Evolutionary conservation across 2,888 invertebrate genomes (phyloP).

Genomic region (Crocallis elinguaria): DNA sequence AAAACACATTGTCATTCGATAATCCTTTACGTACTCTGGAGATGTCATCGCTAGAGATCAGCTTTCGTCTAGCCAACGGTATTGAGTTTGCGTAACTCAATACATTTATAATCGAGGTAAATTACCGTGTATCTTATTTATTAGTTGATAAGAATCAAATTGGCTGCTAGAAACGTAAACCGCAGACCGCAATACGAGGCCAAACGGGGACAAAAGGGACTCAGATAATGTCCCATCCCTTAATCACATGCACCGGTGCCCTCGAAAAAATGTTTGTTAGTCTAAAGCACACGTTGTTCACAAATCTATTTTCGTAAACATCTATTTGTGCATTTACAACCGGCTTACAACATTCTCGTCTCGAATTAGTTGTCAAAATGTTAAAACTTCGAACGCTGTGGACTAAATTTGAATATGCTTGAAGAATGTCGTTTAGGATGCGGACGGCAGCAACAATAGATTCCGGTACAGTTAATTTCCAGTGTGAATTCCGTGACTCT

Average conservation of each 20-base stretch:
- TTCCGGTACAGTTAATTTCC: slow-evolving; percentile 67
- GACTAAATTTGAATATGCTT: slow-evolving; percentile 70
- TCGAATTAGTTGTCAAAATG: slow-evolving; percentile 69
- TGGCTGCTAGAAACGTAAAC: slow-evolving; percentile 55
- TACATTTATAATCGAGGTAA: slow-evolving; percentile 61
- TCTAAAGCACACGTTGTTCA: slow-evolving; percentile 67
- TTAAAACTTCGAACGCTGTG: slow-evolving; percentile 60
- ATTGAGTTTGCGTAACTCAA: slow-evolving; percentile 83
- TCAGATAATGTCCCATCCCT: slow-evolving; percentile 81
- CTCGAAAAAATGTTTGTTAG: slow-evolving; percentile 78
- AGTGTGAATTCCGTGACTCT: slow-evolving; percentile 60
- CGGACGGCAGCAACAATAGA: slow-evolving; percentile 61
- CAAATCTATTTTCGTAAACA: slow-evolving; percentile 66
- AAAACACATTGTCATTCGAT: slow-evolving; percentile 80
- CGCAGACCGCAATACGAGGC: slow-evolving; percentile 80
- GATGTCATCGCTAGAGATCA: slow-evolving; percentile 82
- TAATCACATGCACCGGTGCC: slow-evolving; percentile 83
- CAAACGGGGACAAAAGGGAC: slow-evolving; percentile 69
- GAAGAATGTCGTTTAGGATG: slow-evolving; percentile 64
- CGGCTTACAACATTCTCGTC: slow-evolving; percentile 55
- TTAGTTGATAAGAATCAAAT: slow-evolving; percentile 53
- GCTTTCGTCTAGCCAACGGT: slow-evolving; percentile 80
- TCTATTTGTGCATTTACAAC: slow-evolving; percentile 71
- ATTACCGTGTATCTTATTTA: slow-evolving; percentile 43
- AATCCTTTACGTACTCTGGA: slow-evolving; percentile 81